Conservation (phyloP, 2,888 invertebrate species). For the Branchipolynoe longqiensis region DNA sequence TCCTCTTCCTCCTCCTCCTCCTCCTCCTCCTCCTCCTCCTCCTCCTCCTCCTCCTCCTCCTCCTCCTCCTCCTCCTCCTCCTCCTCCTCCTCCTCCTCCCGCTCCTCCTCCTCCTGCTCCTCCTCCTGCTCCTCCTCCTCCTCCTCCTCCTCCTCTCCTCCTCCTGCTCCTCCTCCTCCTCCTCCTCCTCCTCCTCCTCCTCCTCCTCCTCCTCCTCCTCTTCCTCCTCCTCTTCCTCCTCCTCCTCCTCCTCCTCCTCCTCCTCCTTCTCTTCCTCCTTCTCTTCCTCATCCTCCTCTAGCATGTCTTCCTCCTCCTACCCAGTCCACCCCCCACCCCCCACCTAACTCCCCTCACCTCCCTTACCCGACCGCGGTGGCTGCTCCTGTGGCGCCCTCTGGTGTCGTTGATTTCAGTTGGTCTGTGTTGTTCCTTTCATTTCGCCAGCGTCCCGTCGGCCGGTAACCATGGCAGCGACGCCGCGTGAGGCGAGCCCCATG, state of each 20-base stretch:
- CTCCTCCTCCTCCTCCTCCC: constrained; percentile 4
- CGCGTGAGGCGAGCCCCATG: background rate
- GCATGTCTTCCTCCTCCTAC: too few relatives aligned
- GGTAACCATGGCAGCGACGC: background rate
- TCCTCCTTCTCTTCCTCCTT: too few relatives aligned
- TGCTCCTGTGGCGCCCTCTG: too few relatives aligned
- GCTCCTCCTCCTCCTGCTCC: background rate
- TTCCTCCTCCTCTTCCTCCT: too few relatives aligned
- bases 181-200: constrained; percentile 9
- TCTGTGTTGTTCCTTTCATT: constrained; percentile 49
- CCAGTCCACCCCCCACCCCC: too few relatives aligned
- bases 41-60: background rate
- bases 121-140: constrained; percentile 4
- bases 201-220: too few relatives aligned
- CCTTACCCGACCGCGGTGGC: too few relatives aligned
- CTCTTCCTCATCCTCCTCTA: too few relatives aligned
- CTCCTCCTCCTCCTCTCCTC: background rate
- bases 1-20: too few relatives aligned
- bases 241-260: too few relatives aligned
- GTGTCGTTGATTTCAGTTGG: constrained; percentile 30
- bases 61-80: background rate
- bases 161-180: background rate
- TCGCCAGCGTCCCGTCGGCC: constrained; percentile 14
- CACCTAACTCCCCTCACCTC: too few relatives aligned
- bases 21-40: background rate